phyloP scores from a whole-genome alignment of 1,140 invertebrate genomes.

The Orussus abietinus region DNA sequence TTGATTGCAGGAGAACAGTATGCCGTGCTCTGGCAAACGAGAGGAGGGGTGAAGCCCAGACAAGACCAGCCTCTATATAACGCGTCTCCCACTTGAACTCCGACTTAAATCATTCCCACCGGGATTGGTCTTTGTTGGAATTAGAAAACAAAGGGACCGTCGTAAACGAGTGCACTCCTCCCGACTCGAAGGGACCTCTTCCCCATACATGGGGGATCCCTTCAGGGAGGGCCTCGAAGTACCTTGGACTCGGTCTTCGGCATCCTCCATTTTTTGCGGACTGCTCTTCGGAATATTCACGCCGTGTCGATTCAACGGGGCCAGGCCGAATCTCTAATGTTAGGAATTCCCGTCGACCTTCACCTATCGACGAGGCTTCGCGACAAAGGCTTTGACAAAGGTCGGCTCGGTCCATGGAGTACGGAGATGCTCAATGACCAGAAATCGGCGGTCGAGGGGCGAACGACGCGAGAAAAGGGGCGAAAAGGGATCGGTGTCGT shows the following conservation, averaged over 20 bases:
- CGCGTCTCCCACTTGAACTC: conserved; percentile 31
- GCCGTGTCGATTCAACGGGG: no score
- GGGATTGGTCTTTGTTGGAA: not conserved
- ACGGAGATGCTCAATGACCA: conserved; percentile 22
- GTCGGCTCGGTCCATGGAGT: conserved; percentile 23
- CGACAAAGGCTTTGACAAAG: conserved; percentile 29
- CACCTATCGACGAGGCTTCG: not conserved
- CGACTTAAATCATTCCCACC: conserved; percentile 26
- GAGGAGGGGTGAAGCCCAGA: conserved; percentile 43
- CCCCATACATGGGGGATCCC: not conserved
- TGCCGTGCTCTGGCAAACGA: conserved; percentile 35
- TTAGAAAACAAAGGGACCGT: not conserved
- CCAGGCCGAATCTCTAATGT: not conserved
- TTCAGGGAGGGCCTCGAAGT: not conserved
- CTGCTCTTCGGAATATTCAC: conserved; percentile 19
- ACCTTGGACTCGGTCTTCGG: not conserved
- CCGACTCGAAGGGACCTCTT: not conserved
- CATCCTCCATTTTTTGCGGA: conserved; percentile 9
- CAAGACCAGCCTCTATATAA: conserved; percentile 38
- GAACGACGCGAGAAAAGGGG: conserved; percentile 6
- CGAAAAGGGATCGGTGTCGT: not conserved
- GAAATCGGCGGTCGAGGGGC: conserved; percentile 10
- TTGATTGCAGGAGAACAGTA: conserved; percentile 48
- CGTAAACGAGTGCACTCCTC: conserved; percentile 12
- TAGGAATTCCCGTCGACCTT: not conserved